Conservation (phyloP, 2,797 vertebrate genomes). For the Catamblyrhynchus diadema region DNA sequence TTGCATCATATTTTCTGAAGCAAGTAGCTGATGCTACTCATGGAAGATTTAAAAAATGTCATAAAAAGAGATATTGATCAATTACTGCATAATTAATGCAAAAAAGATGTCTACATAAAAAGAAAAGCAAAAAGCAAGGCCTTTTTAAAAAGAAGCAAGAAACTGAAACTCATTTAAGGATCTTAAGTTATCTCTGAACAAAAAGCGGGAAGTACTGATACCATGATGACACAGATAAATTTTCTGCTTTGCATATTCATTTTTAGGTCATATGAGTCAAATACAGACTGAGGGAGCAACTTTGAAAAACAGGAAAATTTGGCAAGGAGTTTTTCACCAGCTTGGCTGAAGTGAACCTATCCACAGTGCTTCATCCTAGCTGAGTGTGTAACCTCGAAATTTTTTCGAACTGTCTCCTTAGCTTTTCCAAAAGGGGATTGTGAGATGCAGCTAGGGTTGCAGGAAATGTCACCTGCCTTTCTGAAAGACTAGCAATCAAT, state of each 20-base stretch:
- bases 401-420: conserved; percentile 46
- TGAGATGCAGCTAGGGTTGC: conserved; percentile 34
- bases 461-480: conserved; percentile 63
- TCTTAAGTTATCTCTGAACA: background rate
- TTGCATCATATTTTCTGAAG: background rate
- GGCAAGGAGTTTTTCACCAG: conserved; percentile 7
- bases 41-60: background rate
- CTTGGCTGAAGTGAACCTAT: conserved; percentile 41
- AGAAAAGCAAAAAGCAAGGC: background rate
- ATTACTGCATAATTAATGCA: background rate
- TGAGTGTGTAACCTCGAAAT: conserved; percentile 33
- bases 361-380: background rate
- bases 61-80: background rate
- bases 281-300: conserved; percentile 25
- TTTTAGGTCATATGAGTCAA: conserved; percentile 67
- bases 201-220: conserved; percentile 49
- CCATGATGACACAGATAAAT: conserved; percentile 45
- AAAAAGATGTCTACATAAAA: background rate
- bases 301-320: conserved; percentile 55
- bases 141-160: background rate
- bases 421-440: conserved; percentile 55
- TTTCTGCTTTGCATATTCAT: conserved; percentile 63
- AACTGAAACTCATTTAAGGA: background rate
- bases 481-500: conserved; percentile 54
- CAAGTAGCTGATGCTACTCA: background rate